A percentile compares a stretch with the other conserved stretches of the same genome.
Evolutionary conservation across 2,797 vertebrate genomes (phyloP).

Genomic region (Micropoecilia bifurca): DNA sequence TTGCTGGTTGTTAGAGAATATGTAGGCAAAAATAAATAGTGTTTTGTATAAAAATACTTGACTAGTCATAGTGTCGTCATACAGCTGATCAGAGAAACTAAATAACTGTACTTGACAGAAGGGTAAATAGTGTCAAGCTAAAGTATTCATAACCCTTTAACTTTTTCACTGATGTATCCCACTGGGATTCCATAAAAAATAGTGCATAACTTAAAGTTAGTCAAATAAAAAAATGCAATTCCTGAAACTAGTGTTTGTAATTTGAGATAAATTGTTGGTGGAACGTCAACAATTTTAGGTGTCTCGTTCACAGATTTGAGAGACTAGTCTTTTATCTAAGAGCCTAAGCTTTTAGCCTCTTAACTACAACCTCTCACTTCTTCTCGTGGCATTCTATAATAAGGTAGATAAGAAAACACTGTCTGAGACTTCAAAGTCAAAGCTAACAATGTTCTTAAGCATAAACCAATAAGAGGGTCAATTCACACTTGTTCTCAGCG

Average conservation of each 20-base stretch:
- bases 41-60: slow-evolving; percentile 9
- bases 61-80: not conserved
- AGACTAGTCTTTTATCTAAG: slow-evolving; percentile 26
- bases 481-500: not conserved
- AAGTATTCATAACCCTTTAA: not conserved
- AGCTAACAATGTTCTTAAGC: not conserved
- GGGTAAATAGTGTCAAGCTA: not conserved
- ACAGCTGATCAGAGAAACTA: not conserved
- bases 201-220: not conserved
- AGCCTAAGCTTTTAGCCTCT: slow-evolving; percentile 50
- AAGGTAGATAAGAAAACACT: not conserved
- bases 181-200: not conserved
- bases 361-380: slow-evolving; percentile 37
- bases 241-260: not conserved
- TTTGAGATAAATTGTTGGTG: slow-evolving; percentile 10
- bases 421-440: not conserved
- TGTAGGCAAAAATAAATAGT: slow-evolving; percentile 28
- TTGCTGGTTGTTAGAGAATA: slow-evolving; percentile 17
- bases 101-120: not conserved
- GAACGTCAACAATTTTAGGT: slow-evolving; percentile 14
- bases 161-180: not conserved
- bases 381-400: slow-evolving; percentile 14
- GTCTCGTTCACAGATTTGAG: slow-evolving; percentile 12
- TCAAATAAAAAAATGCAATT: not conserved
- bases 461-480: not conserved